Base-by-base conservation (phyloP, 2,888 invertebrate species). In the Troides helena region DNA sequence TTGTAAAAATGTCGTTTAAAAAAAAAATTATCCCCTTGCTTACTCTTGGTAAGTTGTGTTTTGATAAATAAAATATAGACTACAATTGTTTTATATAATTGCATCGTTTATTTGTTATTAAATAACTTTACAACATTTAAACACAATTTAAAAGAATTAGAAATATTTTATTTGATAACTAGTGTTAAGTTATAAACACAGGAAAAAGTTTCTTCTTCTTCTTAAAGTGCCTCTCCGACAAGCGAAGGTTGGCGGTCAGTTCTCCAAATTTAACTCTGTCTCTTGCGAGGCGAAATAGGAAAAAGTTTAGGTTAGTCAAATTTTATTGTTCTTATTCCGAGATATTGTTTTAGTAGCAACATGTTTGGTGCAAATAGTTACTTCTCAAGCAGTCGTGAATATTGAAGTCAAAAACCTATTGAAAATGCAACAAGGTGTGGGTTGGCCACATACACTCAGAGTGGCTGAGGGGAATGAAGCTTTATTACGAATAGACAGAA, bases 391-490 rank as follows among this genome's bases (percentile, higher is more conserved):
- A 57, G 46, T 76, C 5, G 73, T 80, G 1, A 78, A 79, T 30
- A 70, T 90, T 14, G 71, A 77, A 3, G 73, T 89, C 61, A 75
- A 79, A 2, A 83, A 87, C 72, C 79, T 84, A 2, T 77, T 89
- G 30, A 78, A 80, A 30, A 84, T 90, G 81, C 88, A 89, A 71
- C 80, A 81, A 57, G 92, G 92, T 0, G 74, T 88, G 50, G 91
- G 89, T 2, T 89, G 87, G 89, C 92, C 92, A 0, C 73, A 81
- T 14, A 59, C 73, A 5, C 76, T 92, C 23, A 69, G 80, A 12
- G 85, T 91, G 1, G 80, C 79, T 0, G 78, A 79, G 66, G 90
- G 90, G 0, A 85, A 90, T 68, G 88, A 89, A 56, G 89, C 87
- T 3, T 77, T 89, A 18, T 75, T 92, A 73, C 86, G 82, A 68